Evolutionary conservation across 2,113 vertebrate species (phyloP).

Genomic region (Columba janthina): DNA sequence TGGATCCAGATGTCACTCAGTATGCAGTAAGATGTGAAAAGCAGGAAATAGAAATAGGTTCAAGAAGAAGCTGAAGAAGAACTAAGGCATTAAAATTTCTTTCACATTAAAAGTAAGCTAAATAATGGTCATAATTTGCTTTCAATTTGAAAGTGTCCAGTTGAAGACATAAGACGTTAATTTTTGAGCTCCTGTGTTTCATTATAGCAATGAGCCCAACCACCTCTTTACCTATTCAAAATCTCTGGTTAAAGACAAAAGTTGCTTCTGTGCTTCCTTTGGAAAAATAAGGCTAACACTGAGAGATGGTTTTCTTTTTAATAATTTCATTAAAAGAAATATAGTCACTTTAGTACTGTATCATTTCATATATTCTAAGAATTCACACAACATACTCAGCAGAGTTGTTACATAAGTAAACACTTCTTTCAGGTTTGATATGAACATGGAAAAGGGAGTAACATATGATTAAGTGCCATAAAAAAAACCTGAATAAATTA

Average conservation of each 20-base stretch:
- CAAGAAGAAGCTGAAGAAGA: neutral
- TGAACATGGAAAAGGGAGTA: neutral
- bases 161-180: neutral
- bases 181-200: neutral
- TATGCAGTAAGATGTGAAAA: neutral
- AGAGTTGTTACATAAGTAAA: neutral
- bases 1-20: neutral
- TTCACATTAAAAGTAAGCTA: neutral
- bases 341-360: neutral
- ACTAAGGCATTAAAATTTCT: neutral
- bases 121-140: neutral
- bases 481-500: neutral
- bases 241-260: neutral
- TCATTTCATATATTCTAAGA: neutral
- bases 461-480: neutral
- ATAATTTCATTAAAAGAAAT: neutral
- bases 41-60: neutral
- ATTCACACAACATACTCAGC: neutral
- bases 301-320: neutral
- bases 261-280: neutral
- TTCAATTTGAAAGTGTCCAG: neutral
- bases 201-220: neutral
- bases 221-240: neutral
- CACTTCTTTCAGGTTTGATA: conserved; percentile 18
- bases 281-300: neutral